Base-by-base conservation (phyloP, 2,797 vertebrate genomes). In the Lepidocolaptes lacrymiger region DNA sequence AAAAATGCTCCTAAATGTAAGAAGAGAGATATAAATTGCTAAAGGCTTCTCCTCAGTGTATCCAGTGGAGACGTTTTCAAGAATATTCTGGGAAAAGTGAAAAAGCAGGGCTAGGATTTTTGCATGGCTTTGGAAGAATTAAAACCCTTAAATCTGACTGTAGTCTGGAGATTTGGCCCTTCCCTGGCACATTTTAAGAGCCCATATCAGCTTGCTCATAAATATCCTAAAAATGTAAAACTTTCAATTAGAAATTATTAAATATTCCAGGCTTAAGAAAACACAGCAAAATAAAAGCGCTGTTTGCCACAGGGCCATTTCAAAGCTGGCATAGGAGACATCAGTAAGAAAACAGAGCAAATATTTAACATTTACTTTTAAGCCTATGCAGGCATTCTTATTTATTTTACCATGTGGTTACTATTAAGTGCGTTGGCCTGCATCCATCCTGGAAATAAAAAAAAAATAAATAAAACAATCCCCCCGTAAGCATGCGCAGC, bases 341-440 rank as follows among this genome's bases (percentile, higher is more conserved):
- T n/a, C 84, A 94, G 93, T 69, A 89, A 84, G 90, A 85, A 46
- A 52, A 62, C 58, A 79, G 76, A 92, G 89, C 81, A 93, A 96
- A 97, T 92, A 95, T 91, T 96, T 76, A 91, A 89, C 91, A 48
- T 95, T 88, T 67, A 95, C 93, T 97, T 97, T 96, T 72, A 95
- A 91, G 93, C 84, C 88, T 62, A 92, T 92, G 68, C 81, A 91
- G 89, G 67, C 88, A 93, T 95, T 96, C 87, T 89, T 96, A 91
- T 97, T 95, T 95, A 94, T 96, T 95, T 95, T 95, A 95, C 91
- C 92, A 95, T 95, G 93, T 97, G 95, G 94, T 96, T 94, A 85
- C 91, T 92, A 96, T 97, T 97, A 97, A 97, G 96, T 92, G 71
- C 12, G 1, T 85, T 96, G 95, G 95, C 89, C 88, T 88, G 75